phyloP scores from a whole-genome alignment of 2,797 vertebrate genomes.

The Florisuga fusca region DNA sequence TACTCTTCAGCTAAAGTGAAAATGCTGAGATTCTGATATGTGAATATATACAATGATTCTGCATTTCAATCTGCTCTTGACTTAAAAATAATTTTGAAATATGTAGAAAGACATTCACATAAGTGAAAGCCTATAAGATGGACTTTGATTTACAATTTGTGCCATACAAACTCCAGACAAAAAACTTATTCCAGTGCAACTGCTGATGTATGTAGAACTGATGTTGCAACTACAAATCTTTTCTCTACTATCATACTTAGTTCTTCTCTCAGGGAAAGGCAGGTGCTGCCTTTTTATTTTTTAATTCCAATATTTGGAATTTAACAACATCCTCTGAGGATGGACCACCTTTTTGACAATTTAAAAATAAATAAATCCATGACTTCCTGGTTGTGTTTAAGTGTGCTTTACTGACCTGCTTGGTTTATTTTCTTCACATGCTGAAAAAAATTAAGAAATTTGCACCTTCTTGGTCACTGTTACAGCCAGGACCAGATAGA shows the following conservation, averaged over 20 bases:
- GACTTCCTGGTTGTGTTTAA: not conserved
- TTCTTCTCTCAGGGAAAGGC: not conserved
- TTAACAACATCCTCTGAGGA: not conserved
- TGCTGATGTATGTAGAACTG: not conserved
- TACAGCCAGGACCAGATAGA: not conserved
- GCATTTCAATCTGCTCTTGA: not conserved
- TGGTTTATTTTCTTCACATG: not conserved
- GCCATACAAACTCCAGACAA: not conserved
- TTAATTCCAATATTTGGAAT: not conserved
- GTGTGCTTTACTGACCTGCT: not conserved
- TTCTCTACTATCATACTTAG: not conserved
- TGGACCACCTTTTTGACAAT: not conserved
- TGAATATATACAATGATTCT: not conserved
- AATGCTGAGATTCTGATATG: not conserved
- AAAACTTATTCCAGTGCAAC: not conserved
- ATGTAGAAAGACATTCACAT: not conserved
- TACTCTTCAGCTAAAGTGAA: not conserved
- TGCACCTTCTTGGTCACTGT: not conserved
- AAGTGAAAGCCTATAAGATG: not conserved
- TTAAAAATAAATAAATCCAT: not conserved
- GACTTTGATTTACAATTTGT: not conserved
- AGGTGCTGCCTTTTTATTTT: not conserved
- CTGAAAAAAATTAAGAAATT: not conserved
- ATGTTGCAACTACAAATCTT: not conserved
- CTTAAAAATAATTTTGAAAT: conserved; percentile 17